Evolutionary conservation across 2,888 invertebrate genomes (phyloP), one percentile per base, ranked within the genome.

Genomic region (Abscondita cerata): DNA sequence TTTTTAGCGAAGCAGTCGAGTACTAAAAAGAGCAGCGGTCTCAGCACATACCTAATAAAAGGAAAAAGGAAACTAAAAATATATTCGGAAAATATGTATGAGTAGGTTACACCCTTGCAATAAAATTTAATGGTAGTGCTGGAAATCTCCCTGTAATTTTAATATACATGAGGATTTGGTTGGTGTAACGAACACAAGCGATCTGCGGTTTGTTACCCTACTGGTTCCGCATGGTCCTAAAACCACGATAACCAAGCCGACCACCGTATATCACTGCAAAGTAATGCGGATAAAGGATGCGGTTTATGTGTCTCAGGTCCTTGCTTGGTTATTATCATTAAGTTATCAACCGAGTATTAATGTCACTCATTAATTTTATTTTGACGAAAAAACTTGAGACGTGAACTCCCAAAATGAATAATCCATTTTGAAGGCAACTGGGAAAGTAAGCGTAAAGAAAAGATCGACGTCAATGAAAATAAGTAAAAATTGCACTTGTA

Each of bases 81-180:
- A 50, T 51, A 60, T 54, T 50, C 50, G 36, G 50, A 57, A 56
- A 56, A 56, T 56, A 61, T 52, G 52, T 61, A 61, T 51, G 47
- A 56, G 34, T 38, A 11, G 46, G 52, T 34, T 52, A 53, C 47
- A 57, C 57, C 62, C 62, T 57, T 57, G 57, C 58, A 58, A 58
- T 62, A 62, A 62, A 62, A 58, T 59, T 59, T 62, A 58, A 62
- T 59, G 59, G 58, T 41, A 58, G 57, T 55, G 59, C 46, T 53
- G 38, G 58, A 51, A 58, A 50, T 57, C 62, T 59, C 58, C 59
- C 51, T 51, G 58, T 62, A 59, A 62, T 58, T 62, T 62, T 62
- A 62, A 62, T 62, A 62, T 59, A 62, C 62, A 58, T 62, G 58
- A 62, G 62, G 62, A 62, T 62, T 62, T 62, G 62, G 62, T 59